phyloP scores from a whole-genome alignment of 2,113 vertebrate species.

The Thinocorus orbignyianus region DNA sequence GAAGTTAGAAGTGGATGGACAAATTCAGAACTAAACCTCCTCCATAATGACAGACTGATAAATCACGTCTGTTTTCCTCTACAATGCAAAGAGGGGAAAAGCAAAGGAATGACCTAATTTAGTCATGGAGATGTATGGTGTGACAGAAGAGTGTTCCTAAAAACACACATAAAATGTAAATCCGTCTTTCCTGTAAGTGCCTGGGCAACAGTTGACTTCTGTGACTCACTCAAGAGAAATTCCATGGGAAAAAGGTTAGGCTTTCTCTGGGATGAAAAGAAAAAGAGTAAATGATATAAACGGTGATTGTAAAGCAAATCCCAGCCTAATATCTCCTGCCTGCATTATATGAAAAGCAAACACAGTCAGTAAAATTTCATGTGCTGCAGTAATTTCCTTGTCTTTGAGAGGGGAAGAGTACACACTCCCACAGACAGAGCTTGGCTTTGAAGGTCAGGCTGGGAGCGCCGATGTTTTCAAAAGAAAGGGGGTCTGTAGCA shows the following conservation, averaged over 20 bases:
- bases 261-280: slow-evolving; percentile 8
- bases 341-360: not conserved
- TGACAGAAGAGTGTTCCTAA: slow-evolving; percentile 29
- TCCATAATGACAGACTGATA: slow-evolving; percentile 33
- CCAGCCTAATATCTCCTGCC: not conserved
- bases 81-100: not conserved
- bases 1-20: not conserved
- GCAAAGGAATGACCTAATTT: slow-evolving; percentile 51
- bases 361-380: not conserved
- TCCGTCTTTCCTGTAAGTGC: slow-evolving; percentile 54
- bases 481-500: not conserved
- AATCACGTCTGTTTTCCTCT: slow-evolving; percentile 4
- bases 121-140: slow-evolving; percentile 20
- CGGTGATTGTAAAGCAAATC: not conserved
- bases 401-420: not conserved
- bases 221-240: slow-evolving; percentile 59
- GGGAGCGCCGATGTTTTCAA: not conserved
- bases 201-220: slow-evolving; percentile 42
- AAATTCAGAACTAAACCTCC: not conserved
- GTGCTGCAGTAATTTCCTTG: not conserved
- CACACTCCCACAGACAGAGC: not conserved
- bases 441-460: not conserved
- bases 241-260: not conserved
- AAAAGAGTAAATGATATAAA: slow-evolving; percentile 1
- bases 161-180: slow-evolving; percentile 45